Evolutionary conservation across 2,113 vertebrate genomes (phyloP).

Genomic region (Glaucomys volans): DNA sequence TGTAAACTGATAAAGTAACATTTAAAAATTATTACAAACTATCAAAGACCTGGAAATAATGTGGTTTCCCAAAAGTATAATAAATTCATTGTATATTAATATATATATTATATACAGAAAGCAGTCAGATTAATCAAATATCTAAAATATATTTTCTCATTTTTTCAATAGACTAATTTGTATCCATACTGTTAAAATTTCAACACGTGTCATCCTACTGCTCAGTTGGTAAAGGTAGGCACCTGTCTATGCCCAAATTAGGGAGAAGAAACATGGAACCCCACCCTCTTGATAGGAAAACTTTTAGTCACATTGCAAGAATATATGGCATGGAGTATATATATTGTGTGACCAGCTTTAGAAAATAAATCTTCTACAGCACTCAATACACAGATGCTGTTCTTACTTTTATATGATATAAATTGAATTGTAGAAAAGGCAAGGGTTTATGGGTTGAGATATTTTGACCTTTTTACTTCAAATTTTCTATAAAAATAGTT

Average conservation of each 20-base stretch:
- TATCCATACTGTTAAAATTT: neutral
- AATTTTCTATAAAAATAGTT: neutral
- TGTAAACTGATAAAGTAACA: neutral
- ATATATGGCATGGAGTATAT: neutral
- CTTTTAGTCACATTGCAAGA: neutral
- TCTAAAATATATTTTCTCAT: neutral
- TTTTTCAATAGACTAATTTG: neutral
- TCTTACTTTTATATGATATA: neutral
- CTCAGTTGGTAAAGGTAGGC: neutral
- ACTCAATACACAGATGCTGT: neutral
- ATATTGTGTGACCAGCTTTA: neutral
- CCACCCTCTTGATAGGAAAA: neutral
- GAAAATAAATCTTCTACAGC: neutral
- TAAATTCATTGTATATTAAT: neutral
- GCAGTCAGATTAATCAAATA: neutral
- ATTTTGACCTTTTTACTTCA: neutral
- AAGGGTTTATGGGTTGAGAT: neutral
- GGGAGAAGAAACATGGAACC: neutral
- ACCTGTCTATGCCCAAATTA: neutral
- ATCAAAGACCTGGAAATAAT: slow-evolving; percentile 22
- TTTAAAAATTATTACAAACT: neutral
- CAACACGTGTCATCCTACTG: neutral
- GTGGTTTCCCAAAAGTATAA: neutral
- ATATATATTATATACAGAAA: neutral
- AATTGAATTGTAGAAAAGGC: neutral